Evolutionary conservation across 2,113 vertebrate species (phyloP).

Genomic region (Seriola rivoliana): DNA sequence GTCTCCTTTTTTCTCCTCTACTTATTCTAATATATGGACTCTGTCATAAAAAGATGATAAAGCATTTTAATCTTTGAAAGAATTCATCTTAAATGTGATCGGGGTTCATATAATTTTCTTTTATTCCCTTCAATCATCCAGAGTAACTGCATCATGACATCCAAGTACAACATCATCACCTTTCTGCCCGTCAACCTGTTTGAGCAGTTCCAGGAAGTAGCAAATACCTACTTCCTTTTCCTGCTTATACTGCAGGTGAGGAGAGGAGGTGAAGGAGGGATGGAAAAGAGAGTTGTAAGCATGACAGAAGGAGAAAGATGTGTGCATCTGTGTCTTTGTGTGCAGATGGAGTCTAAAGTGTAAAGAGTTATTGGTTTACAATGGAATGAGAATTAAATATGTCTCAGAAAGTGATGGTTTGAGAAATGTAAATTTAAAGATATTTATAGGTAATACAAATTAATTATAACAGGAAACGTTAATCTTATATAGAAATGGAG

Average conservation of each 20-base stretch:
- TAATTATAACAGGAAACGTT: neutral
- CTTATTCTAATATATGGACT: neutral
- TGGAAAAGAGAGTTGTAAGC: neutral
- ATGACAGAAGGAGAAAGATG: neutral
- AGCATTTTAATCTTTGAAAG: neutral
- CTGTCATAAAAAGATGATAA: neutral
- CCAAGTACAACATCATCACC: constrained; percentile 95
- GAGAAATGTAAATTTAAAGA: neutral
- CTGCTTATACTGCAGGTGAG: constrained; percentile 96
- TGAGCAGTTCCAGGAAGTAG: constrained; percentile 98
- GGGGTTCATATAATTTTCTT: neutral
- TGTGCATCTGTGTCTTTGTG: neutral
- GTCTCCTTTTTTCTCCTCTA: neutral
- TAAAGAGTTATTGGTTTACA: constrained; percentile 11
- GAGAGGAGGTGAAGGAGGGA: neutral
- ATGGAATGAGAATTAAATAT: constrained; percentile 9
- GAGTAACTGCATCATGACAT: constrained; percentile 98
- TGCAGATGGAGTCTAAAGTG: neutral
- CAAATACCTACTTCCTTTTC: constrained; percentile 98
- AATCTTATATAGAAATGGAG: neutral
- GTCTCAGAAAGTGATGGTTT: neutral
- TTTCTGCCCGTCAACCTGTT: constrained; percentile 98
- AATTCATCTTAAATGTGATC: neutral
- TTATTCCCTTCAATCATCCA: constrained; percentile 56
- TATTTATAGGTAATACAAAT: no score